These are phyloP conservation scores for Podarcis muralis DNA, from an alignment of 2,113 vertebrate genomes.

Conservation along the genomic window DNA sequence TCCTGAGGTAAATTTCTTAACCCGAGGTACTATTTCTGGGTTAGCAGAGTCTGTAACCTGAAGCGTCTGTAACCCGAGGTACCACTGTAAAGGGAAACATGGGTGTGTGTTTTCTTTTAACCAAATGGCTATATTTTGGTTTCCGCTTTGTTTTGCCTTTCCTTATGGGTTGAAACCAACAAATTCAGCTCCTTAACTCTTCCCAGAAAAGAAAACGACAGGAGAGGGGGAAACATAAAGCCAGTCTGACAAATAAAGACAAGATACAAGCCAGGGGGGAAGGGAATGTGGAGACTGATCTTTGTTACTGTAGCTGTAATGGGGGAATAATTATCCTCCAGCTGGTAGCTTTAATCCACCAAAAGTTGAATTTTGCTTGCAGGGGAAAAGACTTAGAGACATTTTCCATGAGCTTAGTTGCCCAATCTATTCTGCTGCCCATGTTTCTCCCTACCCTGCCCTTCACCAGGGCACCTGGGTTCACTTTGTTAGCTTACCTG, in stretches of 20 bases:
- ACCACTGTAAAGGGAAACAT: neutral
- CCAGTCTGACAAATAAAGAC: slow-evolving; percentile 27
- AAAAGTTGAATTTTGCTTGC: slow-evolving; percentile 29
- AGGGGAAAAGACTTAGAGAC: slow-evolving; percentile 46
- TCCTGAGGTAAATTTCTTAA: no score
- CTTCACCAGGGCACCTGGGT: neutral
- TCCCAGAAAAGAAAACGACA: slow-evolving; percentile 43
- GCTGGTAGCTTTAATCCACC: slow-evolving; percentile 46
- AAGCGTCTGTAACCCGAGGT: no score
- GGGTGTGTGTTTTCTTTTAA: accelerated
- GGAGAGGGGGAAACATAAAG: slow-evolving; percentile 4
- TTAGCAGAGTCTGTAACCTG: no score
- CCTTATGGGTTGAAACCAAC: neutral
- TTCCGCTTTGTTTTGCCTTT: neutral
- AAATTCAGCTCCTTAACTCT: neutral
- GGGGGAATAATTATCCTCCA: slow-evolving; percentile 65
- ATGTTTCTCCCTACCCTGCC: neutral
- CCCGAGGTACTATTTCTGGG: no score
- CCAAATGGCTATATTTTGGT: neutral
- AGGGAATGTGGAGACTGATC: slow-evolving; percentile 62
- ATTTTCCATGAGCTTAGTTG: slow-evolving; percentile 42
- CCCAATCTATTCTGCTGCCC: neutral
- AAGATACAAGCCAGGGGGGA: slow-evolving; percentile 55
- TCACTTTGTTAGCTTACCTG: neutral
- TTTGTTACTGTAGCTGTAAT: slow-evolving; percentile 45